These are phyloP conservation scores for Alligator sinensis DNA, from an alignment of 2,113 vertebrate species.

Conservation along the genomic window DNA sequence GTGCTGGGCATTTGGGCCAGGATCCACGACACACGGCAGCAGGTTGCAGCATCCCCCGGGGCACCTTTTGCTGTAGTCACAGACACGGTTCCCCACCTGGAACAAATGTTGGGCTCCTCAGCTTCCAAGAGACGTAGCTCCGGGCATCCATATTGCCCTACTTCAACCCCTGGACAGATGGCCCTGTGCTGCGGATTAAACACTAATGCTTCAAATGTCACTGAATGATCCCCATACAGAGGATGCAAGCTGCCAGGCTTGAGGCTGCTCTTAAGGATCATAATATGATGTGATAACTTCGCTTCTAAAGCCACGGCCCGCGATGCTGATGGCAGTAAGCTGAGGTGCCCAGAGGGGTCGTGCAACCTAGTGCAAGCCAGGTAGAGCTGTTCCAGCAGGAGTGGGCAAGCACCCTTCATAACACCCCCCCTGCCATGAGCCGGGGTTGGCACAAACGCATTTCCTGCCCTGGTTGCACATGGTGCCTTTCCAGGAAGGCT, in stretches of 20 bases:
- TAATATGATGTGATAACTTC: background rate
- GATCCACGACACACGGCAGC: background rate
- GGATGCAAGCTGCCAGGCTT: background rate
- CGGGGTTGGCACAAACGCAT: background rate
- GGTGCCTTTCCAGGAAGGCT: background rate
- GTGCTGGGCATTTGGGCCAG: background rate
- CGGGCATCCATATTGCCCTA: conserved; percentile 59
- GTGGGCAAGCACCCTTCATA: background rate
- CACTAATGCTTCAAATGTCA: conserved; percentile 52
- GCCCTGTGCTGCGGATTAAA: conserved; percentile 58
- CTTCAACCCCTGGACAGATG: conserved; percentile 65
- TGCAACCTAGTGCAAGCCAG: background rate
- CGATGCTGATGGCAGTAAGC: background rate
- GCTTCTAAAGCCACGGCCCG: conserved; percentile 2
- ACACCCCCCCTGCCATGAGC: background rate
- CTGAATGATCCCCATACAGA: background rate
- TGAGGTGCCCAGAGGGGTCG: background rate
- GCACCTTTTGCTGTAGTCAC: background rate
- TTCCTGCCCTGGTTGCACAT: background rate
- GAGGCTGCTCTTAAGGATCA: background rate
- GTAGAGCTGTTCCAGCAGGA: background rate
- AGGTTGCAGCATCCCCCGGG: background rate
- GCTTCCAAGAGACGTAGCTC: conserved; percentile 24
- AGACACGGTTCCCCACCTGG: conserved; percentile 4
- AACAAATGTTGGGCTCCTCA: background rate